Evolutionary conservation across 2,888 invertebrate species (phyloP).

Genomic region (Agrotis clavis): DNA sequence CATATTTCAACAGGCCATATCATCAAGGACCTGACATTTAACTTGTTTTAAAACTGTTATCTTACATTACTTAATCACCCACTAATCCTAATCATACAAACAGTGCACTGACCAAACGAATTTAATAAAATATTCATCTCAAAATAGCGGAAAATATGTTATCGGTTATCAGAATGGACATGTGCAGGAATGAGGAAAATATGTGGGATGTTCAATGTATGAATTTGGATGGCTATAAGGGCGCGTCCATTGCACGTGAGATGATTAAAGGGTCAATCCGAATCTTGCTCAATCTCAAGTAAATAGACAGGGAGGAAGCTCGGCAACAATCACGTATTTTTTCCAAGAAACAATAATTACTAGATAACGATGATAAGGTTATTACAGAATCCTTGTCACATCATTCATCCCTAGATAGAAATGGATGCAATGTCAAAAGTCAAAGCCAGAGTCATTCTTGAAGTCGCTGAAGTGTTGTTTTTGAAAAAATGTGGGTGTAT

Average conservation of each 20-base stretch:
- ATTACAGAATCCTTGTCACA: too few species aligned
- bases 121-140: constrained; percentile 3
- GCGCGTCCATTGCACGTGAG: too few species aligned
- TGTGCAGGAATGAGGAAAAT: not conserved
- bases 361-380: too few species aligned
- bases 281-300: too few species aligned
- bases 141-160: not conserved
- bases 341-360: too few species aligned
- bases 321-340: too few species aligned
- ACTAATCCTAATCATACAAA: constrained; percentile 17
- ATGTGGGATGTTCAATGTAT: not conserved
- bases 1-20: not conserved
- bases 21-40: constrained; percentile 21
- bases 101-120: not conserved
- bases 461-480: not conserved
- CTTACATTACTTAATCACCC: not conserved
- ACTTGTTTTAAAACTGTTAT: constrained; percentile 12
- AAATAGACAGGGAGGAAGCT: too few species aligned
- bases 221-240: not conserved
- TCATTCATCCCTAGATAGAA: too few species aligned
- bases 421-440: too few species aligned
- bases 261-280: too few species aligned
- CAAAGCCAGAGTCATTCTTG: too few species aligned
- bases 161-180: not conserved
- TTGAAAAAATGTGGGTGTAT: not conserved